Percentiles rank a stretch among this genome's conserved stretches.
Evolutionary conservation across 2,888 invertebrate genomes (phyloP).

Genomic region (Brenthis hecate): DNA sequence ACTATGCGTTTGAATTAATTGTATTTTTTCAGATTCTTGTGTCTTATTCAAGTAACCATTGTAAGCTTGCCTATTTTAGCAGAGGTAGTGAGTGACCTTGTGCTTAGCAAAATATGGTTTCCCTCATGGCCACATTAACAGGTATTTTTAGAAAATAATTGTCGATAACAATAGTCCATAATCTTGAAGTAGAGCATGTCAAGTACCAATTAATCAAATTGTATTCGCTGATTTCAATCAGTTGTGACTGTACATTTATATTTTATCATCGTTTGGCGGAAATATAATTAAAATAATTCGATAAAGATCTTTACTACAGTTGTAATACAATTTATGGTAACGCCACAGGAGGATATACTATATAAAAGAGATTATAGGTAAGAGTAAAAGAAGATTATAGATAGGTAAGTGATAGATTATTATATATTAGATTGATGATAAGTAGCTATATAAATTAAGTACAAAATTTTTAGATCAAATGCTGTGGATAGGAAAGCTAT

Average conservation of each 20-base stretch:
- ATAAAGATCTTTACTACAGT: too few relatives aligned
- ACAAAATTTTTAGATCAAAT: too few relatives aligned
- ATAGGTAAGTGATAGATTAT: too few relatives aligned
- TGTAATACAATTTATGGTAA: too few relatives aligned
- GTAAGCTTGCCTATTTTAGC: conserved; percentile 55
- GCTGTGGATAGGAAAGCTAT: too few relatives aligned
- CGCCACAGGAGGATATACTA: too few relatives aligned
- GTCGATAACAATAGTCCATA: conserved; percentile 41
- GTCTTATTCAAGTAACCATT: conserved; percentile 48
- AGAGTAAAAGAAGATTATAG: too few relatives aligned
- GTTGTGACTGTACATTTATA: conserved; percentile 7
- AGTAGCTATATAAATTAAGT: too few relatives aligned
- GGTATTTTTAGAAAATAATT: conserved; percentile 40
- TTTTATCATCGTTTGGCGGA: conserved; percentile 7
- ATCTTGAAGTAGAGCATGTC: conserved; percentile 43
- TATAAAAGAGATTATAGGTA: too few relatives aligned
- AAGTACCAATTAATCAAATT: conserved; percentile 41
- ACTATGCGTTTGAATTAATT: neutral
- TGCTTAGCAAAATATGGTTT: conserved; percentile 42
- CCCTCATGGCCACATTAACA: conserved; percentile 28
- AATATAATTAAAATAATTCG: too few relatives aligned
- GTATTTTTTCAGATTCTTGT: neutral
- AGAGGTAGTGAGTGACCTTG: conserved; percentile 56
- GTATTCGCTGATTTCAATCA: conserved; percentile 34
- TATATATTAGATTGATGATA: too few relatives aligned